A percentile compares a stretch with the other conserved stretches of the same genome.
Evolutionary conservation across 2,888 invertebrate genomes (phyloP).

Genomic region (Cacoxenus indagator): DNA sequence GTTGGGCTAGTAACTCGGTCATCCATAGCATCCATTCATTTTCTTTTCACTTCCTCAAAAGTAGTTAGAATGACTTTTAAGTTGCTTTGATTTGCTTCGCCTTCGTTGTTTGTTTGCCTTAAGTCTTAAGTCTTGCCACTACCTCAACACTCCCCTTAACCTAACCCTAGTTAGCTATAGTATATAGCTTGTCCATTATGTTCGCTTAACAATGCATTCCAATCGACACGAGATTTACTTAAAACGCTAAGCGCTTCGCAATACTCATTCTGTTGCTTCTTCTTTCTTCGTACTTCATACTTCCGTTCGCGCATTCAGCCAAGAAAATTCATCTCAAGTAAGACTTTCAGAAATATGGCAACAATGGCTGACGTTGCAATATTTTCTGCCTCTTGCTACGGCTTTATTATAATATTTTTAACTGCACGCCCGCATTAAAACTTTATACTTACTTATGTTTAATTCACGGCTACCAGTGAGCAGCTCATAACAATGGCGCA

Average conservation of each 20-base stretch:
- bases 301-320: neutral
- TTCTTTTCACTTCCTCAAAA: neutral
- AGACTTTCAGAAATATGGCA: neutral
- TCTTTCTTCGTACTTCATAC: neutral
- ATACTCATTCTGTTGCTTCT: neutral
- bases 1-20: neutral
- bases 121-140: neutral
- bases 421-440: neutral
- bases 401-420: neutral
- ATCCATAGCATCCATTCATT: no score
- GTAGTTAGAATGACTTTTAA: neutral
- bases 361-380: neutral
- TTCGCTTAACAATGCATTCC: constrained; percentile 3
- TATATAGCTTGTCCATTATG: constrained; percentile 6
- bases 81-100: neutral
- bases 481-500: neutral
- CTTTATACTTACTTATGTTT: constrained; percentile 4
- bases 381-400: neutral
- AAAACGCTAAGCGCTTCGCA: constrained; percentile 1
- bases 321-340: neutral
- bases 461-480: constrained; percentile 9
- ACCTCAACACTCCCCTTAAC: neutral
- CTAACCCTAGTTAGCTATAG: no score
- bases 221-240: constrained; percentile 17
- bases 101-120: neutral